Evolutionary conservation across 2,113 vertebrate species (phyloP), one percentile per base, ranked within the genome.

Genomic region (Brachyistius frenatus): DNA sequence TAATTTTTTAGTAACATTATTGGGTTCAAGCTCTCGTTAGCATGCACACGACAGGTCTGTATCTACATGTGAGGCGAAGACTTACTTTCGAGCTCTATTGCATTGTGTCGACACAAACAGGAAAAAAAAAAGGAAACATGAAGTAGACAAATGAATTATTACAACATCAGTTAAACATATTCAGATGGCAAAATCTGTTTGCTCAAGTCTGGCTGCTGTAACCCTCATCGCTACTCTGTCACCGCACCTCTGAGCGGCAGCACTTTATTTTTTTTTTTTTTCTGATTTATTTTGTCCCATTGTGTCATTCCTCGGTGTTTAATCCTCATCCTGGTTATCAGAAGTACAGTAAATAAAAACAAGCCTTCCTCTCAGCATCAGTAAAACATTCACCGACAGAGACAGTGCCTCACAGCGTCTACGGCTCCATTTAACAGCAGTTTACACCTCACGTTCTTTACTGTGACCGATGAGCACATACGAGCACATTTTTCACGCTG

Each of bases 61-160:
- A 88, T 89, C 94, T 94, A 91, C 83, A 71, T 88, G 96, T 93
- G 92, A 94, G 95, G 96, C 95, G 93, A 94, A 96, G 86, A 99
- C 98, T 99, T 99, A 99, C 98, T 99, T 99, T 94, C 98, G 98
- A 96, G 98, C 98, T 99, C 98, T 99, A 99, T 97, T 96, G 97
- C 96, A 98, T 98, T 96, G 96, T 96, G 97, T 95, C 83, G 97
- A 97, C 96, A 98, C 95, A 97, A 96, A 96, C 89, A 93, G 94
- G 94, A 92, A 96, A 97, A 96, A 97, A 97, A 93, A 94, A 94
- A 93, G 90, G 90, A 93, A 94, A 95, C 91, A 95, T 92, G 93
- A 95, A 93, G 94, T 93, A 94, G 92, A 95, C 92, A 95, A 93
- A 95, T 94, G 92, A 95, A 93, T 94, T 90, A 95, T 93, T 91